A percentile compares a stretch with the other conserved stretches of the same genome.
These are phyloP conservation scores for Diplazon laetatorius DNA, from an alignment of 2,888 invertebrate species.

Conservation along the genomic window DNA sequence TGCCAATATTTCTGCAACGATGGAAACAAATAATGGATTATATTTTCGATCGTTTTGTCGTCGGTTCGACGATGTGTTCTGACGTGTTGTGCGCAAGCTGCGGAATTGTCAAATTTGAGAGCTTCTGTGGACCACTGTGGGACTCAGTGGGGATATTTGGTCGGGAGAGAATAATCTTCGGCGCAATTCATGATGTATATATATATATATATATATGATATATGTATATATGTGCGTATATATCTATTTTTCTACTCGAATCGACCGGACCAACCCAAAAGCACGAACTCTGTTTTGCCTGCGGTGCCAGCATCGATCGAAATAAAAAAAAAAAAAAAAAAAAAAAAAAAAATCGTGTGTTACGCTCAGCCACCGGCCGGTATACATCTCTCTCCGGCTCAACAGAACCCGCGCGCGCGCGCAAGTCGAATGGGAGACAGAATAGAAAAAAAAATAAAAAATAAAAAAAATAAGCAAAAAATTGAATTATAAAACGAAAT, in stretches of 20 bases:
- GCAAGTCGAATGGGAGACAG: slow-evolving; percentile 20
- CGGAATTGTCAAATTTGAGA: no score
- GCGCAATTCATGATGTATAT: neutral
- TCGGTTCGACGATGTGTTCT: no score
- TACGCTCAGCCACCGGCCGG: slow-evolving; percentile 27
- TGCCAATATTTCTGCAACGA: no score
- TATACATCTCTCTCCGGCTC: slow-evolving; percentile 22
- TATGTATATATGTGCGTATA: neutral
- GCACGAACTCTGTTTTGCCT: slow-evolving; percentile 31
- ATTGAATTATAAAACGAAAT: no score
- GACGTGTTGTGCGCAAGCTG: no score
- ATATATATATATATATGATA: neutral
- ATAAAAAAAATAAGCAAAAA: neutral
- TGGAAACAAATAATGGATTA: no score
- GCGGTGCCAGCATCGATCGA: slow-evolving; percentile 22
- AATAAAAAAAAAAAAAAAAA: no score
- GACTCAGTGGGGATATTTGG: slow-evolving; percentile 5
- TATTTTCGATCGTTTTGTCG: no score
- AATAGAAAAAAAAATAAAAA: slow-evolving; percentile 23
- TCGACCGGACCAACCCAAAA: slow-evolving; percentile 27
- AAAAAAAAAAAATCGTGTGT: slow-evolving; percentile 56
- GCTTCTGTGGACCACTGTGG: no score
- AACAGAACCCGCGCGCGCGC: slow-evolving; percentile 11
- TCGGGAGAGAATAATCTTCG: neutral
- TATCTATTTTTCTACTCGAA: slow-evolving; percentile 8